Evolutionary conservation across 37 sponge, comb jelly and placozoan genomes (phyloP).

Genomic region (Petrosia ficiformis): DNA sequence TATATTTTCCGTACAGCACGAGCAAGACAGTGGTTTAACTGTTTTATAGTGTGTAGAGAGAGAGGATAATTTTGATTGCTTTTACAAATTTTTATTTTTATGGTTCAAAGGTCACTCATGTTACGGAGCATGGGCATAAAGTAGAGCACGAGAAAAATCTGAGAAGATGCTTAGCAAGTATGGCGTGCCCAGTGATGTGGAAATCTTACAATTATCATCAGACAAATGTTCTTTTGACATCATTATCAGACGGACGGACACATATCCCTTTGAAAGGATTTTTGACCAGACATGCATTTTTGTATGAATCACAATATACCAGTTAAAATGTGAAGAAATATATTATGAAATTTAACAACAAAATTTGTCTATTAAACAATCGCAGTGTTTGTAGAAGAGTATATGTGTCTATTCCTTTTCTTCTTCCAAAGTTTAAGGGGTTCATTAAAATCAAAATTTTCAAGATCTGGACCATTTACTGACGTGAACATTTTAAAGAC

Average conservation of each 20-base stretch:
- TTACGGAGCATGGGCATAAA: too few relatives aligned
- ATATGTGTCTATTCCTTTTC: background rate
- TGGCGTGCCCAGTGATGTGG: too few relatives aligned
- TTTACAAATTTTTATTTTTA: too few relatives aligned
- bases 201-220: too few relatives aligned
- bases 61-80: too few relatives aligned
- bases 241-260: background rate
- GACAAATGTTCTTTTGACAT: slow-evolving; percentile 3
- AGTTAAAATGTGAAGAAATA: background rate
- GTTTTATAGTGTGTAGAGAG: too few relatives aligned
- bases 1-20: too few relatives aligned
- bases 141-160: too few relatives aligned
- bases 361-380: slow-evolving; percentile 2
- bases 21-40: too few relatives aligned
- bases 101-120: too few relatives aligned
- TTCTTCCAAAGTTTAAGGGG: background rate
- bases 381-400: background rate
- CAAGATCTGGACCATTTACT: background rate
- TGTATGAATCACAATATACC: background rate
- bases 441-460: background rate
- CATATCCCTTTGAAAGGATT: background rate
- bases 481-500: slow-evolving; percentile 7
- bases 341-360: too few relatives aligned
- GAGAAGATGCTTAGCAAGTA: too few relatives aligned
- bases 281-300: background rate